phyloP scores from a whole-genome alignment of 2,113 vertebrate genomes.

The Vimba vimba region DNA sequence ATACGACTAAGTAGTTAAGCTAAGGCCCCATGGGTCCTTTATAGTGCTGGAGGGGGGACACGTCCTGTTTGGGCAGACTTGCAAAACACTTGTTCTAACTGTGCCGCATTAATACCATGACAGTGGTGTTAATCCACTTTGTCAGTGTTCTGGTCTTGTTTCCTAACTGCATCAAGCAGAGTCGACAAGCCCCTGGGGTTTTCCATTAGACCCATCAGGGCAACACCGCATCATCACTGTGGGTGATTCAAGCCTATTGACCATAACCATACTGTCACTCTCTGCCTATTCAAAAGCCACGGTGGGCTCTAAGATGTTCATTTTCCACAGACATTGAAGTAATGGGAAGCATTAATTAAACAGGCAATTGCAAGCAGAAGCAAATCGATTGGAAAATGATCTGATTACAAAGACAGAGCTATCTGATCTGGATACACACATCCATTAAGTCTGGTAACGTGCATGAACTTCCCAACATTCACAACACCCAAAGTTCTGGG shows the following conservation, averaged over 20 bases:
- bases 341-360: slow-evolving; percentile 10
- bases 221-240: background rate
- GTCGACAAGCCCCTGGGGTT: slow-evolving; percentile 39
- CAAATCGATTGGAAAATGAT: slow-evolving; percentile 12
- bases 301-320: background rate
- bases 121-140: slow-evolving; percentile 62
- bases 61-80: background rate
- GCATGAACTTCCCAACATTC: background rate
- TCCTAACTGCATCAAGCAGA: slow-evolving; percentile 26
- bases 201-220: slow-evolving; percentile 48
- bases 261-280: slow-evolving; percentile 17
- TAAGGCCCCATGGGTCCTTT: background rate
- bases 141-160: slow-evolving; percentile 48
- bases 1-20: background rate
- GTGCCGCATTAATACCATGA: slow-evolving; percentile 59
- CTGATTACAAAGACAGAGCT: background rate
- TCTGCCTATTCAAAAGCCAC: background rate
- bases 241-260: slow-evolving; percentile 49
- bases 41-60: background rate
- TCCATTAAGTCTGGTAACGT: background rate
- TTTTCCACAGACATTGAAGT: slow-evolving; percentile 2
- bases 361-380: background rate
- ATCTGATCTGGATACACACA: slow-evolving; percentile 1
- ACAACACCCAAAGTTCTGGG: background rate
- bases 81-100: slow-evolving; percentile 44